A percentile compares a stretch with the other conserved stretches of the same genome.
phyloP scores from a whole-genome alignment of 1,140 invertebrate genomes.

The Papilio polyxenes region DNA sequence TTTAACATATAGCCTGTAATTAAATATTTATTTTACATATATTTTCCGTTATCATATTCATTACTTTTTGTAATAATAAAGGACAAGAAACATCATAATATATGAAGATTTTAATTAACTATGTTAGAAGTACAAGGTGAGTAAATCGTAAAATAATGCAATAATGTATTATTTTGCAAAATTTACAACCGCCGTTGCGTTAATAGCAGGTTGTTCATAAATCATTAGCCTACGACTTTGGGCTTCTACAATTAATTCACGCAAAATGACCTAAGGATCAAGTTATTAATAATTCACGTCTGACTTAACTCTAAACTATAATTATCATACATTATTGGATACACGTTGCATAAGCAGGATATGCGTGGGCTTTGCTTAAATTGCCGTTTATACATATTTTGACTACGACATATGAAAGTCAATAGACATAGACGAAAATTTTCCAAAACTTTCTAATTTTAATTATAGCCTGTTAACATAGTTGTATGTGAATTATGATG shows the following conservation, averaged over 20 bases:
- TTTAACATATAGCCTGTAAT: background rate
- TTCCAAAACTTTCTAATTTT: conserved; percentile 5
- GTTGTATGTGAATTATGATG: background rate
- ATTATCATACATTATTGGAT: conserved; percentile 33
- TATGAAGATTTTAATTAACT: background rate
- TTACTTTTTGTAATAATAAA: background rate
- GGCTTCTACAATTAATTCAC: conserved; percentile 36
- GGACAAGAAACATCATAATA: conserved; percentile 4
- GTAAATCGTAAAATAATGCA: conserved; percentile 27
- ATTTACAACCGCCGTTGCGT: conserved; percentile 24
- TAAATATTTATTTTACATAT: background rate
- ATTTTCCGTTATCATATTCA: background rate
- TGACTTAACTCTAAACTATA: conserved; percentile 31
- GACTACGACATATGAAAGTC: background rate
- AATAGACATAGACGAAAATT: background rate
- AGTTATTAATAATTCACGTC: conserved; percentile 35
- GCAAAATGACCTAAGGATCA: conserved; percentile 34
- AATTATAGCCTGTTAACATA: background rate
- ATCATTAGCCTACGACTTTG: conserved; percentile 38
- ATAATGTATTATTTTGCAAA: conserved; percentile 37
- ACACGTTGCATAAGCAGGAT: conserved; percentile 26
- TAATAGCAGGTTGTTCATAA: conserved; percentile 38
- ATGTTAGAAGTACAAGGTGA: conserved; percentile 3
- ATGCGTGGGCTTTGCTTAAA: conserved; percentile 29
- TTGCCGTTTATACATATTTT: conserved; percentile 27